phyloP scores from a whole-genome alignment of 2,113 vertebrate species.

The Girardinichthys multiradiatus region DNA sequence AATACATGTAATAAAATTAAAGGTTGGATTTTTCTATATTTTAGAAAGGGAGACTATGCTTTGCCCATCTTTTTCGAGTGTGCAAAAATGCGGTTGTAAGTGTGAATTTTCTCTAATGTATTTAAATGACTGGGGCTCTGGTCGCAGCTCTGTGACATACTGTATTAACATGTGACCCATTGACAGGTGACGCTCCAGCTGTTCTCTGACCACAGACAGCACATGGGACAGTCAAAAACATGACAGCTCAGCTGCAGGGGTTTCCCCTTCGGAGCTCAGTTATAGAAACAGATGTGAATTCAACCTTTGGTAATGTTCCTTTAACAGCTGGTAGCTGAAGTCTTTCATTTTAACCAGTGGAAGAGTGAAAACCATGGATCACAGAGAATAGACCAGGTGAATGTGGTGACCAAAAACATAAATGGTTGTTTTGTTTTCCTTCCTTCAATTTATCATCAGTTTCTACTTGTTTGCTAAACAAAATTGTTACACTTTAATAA shows the following conservation, averaged over 20 bases:
- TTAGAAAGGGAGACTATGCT: too few species aligned
- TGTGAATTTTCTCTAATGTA: not conserved
- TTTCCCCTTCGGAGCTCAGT: slow-evolving; percentile 1
- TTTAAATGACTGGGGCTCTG: not conserved
- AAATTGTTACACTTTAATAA: too few species aligned
- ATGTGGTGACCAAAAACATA: too few species aligned
- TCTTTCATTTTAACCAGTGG: not conserved
- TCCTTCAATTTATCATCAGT: too few species aligned
- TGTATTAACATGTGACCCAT: slow-evolving; percentile 53
- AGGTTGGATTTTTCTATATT: too few species aligned
- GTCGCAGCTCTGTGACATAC: slow-evolving; percentile 39
- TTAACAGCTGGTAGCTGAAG: too few species aligned
- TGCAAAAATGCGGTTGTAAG: too few species aligned
- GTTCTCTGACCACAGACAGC: slow-evolving; percentile 62
- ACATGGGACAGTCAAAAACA: slow-evolving; percentile 64
- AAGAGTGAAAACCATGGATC: not conserved
- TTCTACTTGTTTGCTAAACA: too few species aligned
- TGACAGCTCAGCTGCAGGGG: slow-evolving; percentile 29
- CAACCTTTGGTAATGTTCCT: not conserved
- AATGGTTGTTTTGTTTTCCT: too few species aligned
- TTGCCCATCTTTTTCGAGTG: too few species aligned
- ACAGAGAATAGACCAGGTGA: too few species aligned
- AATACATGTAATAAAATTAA: too few species aligned
- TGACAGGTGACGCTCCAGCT: slow-evolving; percentile 76
- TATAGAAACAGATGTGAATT: not conserved